A percentile compares a stretch with the other conserved stretches of the same genome.
These are phyloP conservation scores for Calonectris borealis DNA, from an alignment of 2,113 vertebrate genomes.

Conservation along the genomic window DNA sequence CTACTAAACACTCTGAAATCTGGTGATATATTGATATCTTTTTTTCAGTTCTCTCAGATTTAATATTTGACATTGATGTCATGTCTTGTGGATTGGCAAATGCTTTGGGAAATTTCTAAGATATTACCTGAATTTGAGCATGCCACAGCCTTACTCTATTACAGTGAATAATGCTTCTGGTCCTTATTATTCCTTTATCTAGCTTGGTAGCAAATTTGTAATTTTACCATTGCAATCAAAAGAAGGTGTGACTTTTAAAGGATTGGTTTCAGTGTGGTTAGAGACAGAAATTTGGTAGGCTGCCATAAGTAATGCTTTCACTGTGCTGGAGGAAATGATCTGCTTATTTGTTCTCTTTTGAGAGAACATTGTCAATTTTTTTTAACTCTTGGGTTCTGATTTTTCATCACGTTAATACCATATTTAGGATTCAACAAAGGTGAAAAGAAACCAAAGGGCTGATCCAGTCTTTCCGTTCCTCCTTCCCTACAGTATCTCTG, in stretches of 20 bases:
- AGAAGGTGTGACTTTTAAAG: neutral
- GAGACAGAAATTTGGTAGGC: neutral
- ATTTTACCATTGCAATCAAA: neutral
- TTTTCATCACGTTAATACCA: neutral
- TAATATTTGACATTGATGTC: neutral
- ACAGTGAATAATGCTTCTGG: neutral
- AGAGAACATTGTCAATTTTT: neutral
- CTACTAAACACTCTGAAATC: neutral
- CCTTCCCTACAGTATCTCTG: neutral
- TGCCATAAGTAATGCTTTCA: neutral
- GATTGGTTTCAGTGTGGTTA: neutral
- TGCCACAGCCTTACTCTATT: neutral
- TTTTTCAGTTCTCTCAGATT: neutral
- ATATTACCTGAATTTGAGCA: neutral
- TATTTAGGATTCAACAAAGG: neutral
- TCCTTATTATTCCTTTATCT: neutral
- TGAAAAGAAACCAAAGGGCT: neutral
- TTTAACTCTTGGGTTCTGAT: neutral
- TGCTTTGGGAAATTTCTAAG: neutral
- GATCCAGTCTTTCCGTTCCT: neutral
- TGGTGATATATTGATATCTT: neutral
- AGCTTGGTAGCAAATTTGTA: neutral
- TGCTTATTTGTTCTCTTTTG: neutral
- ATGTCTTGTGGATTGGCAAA: neutral
- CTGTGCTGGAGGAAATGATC: neutral